Base-by-base conservation (phyloP, 1,140 invertebrate species). In the Zophobas atratus region DNA sequence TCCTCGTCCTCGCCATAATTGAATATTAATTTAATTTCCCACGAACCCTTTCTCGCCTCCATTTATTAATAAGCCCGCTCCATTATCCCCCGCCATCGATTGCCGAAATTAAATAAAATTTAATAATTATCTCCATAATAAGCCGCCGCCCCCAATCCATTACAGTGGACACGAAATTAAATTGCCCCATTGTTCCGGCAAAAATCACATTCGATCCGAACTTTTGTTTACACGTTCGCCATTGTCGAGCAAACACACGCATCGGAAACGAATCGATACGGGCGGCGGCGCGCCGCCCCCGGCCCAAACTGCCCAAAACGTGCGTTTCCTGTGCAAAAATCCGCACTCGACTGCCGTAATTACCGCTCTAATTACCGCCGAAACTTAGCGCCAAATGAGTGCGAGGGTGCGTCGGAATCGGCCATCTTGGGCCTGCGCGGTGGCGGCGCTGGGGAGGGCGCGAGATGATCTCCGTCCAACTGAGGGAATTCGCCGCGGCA, bases 201-300 rank as follows among this genome's bases (percentile, higher is more conserved):
- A 67, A 38, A 67, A 34, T 43, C 32, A 35, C 20, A 2, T 33
- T 35, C 55, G 32, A 46, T 4, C 55, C 36, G 4, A 43, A 67
- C 43, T 67, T 57, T 36, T 67, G 60, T 67, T 67, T 67, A 67
- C 60, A 67, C 55, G 39, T 56, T 76, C 77, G 80, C 80, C 78
- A 81, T 81, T 81, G 78, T 81, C 67, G 79, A 74, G 74, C 67
- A 75, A 79, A 77, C 79, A 78, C 79, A 77, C 80, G 77, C 60
- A 78, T 78, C 67, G 79, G 77, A 81, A 81, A 81, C 80, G 80
- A 81, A 81, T 81, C 81, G 74, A 81, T 81, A 77, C 77, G 60
- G 77, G 55, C 71, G 77, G 70, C 51, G 53, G 75, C 46, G 57
- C 77, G 48, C 43, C 55, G 77, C 51, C 79, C 43, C 53, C 57